Evolutionary conservation across 2,797 vertebrate species (phyloP).

Genomic region (Decapterus maruadsi): DNA sequence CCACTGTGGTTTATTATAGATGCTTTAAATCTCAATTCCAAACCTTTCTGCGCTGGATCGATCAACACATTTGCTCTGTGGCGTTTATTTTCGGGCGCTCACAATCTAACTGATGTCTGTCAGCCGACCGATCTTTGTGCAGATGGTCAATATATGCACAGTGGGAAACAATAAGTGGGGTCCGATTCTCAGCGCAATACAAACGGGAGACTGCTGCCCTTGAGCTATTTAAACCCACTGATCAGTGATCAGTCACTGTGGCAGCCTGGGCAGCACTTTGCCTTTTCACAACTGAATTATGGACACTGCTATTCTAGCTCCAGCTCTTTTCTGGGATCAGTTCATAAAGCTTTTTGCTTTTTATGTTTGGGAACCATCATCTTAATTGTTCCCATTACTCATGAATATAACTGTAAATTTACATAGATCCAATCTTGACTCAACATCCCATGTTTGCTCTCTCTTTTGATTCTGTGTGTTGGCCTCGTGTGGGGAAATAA

Average conservation of each 20-base stretch:
- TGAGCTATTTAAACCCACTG: slow-evolving; percentile 58
- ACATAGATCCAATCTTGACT: slow-evolving; percentile 3
- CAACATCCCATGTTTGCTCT: background rate
- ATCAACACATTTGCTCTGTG: slow-evolving; percentile 46
- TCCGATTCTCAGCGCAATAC: slow-evolving; percentile 45
- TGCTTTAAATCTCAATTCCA: slow-evolving; percentile 40
- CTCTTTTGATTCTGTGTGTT: background rate
- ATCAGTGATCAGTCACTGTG: slow-evolving; percentile 58
- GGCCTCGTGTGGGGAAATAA: slow-evolving; percentile 6
- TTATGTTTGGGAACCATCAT: slow-evolving; percentile 45
- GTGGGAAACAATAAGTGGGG: slow-evolving; percentile 44
- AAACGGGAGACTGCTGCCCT: slow-evolving; percentile 27
- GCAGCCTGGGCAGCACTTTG: slow-evolving; percentile 26
- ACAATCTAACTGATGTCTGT: slow-evolving; percentile 49
- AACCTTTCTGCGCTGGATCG: slow-evolving; percentile 38
- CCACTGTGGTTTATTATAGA: slow-evolving; percentile 45
- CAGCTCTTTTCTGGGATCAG: slow-evolving; percentile 28
- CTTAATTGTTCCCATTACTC: slow-evolving; percentile 26
- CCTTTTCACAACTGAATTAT: slow-evolving; percentile 39
- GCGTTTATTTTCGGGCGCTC: slow-evolving; percentile 55
- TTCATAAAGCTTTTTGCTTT: slow-evolving; percentile 48
- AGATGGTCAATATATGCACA: slow-evolving; percentile 54
- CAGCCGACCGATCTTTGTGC: slow-evolving; percentile 39
- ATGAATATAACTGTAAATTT: slow-evolving; percentile 1
- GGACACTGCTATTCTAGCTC: slow-evolving; percentile 50